phyloP scores from a whole-genome alignment of 2,888 invertebrate species.

The Euzophera pinguis region DNA sequence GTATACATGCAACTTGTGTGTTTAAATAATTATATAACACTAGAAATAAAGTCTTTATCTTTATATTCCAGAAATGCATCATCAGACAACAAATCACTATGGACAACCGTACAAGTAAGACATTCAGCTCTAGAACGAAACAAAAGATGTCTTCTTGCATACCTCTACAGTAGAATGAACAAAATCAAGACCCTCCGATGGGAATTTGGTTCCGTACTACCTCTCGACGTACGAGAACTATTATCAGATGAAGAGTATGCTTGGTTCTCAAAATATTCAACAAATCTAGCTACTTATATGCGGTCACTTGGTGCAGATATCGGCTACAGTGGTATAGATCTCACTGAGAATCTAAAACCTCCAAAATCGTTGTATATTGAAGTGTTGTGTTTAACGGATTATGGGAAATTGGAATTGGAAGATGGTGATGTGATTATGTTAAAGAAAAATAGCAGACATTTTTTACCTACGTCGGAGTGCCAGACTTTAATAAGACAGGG shows the following conservation, averaged over 20 bases:
- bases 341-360: slow-evolving; percentile 92
- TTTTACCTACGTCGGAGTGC: slow-evolving; percentile 92
- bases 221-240: slow-evolving; percentile 88
- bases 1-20: no score
- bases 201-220: slow-evolving; percentile 96
- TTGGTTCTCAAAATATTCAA: slow-evolving; percentile 95
- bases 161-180: slow-evolving; percentile 89
- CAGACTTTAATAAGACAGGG: slow-evolving; percentile 95
- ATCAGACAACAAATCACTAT: slow-evolving; percentile 78
- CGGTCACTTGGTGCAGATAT: slow-evolving; percentile 89
- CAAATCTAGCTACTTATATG: slow-evolving; percentile 93
- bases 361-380: slow-evolving; percentile 96
- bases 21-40: no score
- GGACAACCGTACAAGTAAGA: slow-evolving; percentile 89
- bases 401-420: slow-evolving; percentile 95
- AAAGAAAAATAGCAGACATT: slow-evolving; percentile 95
- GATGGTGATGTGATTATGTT: slow-evolving; percentile 94
- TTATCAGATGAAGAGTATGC: slow-evolving; percentile 90
- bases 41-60: no score
- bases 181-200: slow-evolving; percentile 93
- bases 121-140: slow-evolving; percentile 93
- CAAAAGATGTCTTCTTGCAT: slow-evolving; percentile 92
- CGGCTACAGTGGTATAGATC: slow-evolving; percentile 86
- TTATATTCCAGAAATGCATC: slow-evolving; percentile 74
- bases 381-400: slow-evolving; percentile 93